Base-by-base conservation (phyloP, 2,888 invertebrate species). In the Neoascia interrupta region DNA sequence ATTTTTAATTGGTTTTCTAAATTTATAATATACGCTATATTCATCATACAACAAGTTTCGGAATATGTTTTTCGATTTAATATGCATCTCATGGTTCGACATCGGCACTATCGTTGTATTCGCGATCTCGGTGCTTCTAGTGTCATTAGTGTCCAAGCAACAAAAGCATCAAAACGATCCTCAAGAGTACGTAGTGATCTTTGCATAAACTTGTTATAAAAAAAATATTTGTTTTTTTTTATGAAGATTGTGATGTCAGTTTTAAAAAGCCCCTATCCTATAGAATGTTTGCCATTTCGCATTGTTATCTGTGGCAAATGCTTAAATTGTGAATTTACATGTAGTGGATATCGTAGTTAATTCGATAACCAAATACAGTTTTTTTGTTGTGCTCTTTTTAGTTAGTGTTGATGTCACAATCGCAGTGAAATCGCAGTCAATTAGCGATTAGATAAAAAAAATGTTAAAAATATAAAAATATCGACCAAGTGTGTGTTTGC, bases 71-170 rank as follows among this genome's bases (percentile, higher is more conserved):
- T 81, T 61, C 73, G 81, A 58, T 39, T 56, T 86, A 73, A 74
- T 85, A 28, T 80, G 75, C 61, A 81, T 87, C 51, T 83, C 83
- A 60, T 88, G 86, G 86, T 85, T 86, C 70, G 87, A 87, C 82
- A 74, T 85, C 53, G 64, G 82, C 28, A 82, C 85, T 13, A 83
- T 85, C 37, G 82, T 80, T n/a, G 34, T 84, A 39, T 83, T 84
- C 19, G 81, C 85, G 37, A 15, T 82, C 8, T 68, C 70, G 13
- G 83, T 84, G 13, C 36, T 84, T 11, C 58, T 85, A 23, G 83
- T 87, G 70, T 84, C 85, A 79, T 49, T 85, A 37, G 36, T 86
- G 10, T 49, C 56, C n/a, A 54, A 54, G 45, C 18, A 28, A 3
- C 34, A 60, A 11, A 16, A 56, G 1, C 23, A 36, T 4, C 34